phyloP scores from a whole-genome alignment of 2,797 vertebrate species.

The Pterois miles region DNA sequence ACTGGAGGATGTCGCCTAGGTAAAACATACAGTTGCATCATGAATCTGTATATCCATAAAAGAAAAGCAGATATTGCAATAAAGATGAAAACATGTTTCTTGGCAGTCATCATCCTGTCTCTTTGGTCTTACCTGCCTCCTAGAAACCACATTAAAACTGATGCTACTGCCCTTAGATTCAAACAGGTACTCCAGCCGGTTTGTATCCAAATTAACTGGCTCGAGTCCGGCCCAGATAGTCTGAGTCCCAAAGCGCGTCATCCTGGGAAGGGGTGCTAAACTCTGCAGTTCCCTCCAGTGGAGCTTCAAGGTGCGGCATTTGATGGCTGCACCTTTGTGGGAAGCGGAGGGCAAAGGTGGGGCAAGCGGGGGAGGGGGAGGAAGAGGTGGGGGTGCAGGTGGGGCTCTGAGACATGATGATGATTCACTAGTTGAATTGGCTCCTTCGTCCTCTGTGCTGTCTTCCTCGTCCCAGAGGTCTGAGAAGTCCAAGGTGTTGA shows the following conservation, averaged over 20 bases:
- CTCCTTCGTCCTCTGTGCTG: conserved; percentile 65
- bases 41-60: neutral
- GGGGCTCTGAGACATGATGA: neutral
- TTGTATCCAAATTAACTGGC: conserved; percentile 78
- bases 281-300: conserved; percentile 82
- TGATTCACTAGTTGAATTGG: neutral
- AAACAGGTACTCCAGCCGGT: conserved; percentile 79
- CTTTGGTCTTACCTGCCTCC: conserved; percentile 66
- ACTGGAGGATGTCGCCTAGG: too few species aligned
- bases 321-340: conserved; percentile 11
- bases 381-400: conserved; percentile 52
- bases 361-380: conserved; percentile 36
- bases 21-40: neutral
- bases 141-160: conserved; percentile 49
- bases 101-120: neutral
- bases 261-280: conserved; percentile 77
- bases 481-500: conserved; percentile 83
- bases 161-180: conserved; percentile 65
- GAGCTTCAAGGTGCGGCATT: conserved; percentile 77
- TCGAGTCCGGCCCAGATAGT: conserved; percentile 84
- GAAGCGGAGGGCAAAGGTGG: conserved; percentile 26
- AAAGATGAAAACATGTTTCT: neutral
- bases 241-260: conserved; percentile 80
- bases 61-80: too few species aligned
- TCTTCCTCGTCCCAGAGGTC: conserved; percentile 86